Conservation (phyloP, 2,888 invertebrate species). For the Dasysyrphus albostriatus region DNA sequence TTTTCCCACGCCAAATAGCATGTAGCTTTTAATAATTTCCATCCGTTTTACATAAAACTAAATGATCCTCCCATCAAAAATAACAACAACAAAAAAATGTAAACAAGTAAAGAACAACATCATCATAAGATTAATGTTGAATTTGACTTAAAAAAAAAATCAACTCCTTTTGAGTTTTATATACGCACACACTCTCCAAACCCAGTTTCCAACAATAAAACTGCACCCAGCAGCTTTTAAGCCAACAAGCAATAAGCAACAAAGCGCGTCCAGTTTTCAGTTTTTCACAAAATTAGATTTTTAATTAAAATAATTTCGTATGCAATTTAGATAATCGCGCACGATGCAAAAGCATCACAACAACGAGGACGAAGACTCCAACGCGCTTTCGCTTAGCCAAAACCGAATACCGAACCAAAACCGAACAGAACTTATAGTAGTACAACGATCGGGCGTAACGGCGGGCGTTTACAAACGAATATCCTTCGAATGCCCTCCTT, state of each 20-base stretch:
- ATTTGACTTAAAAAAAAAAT: constrained; percentile 32
- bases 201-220: constrained; percentile 1
- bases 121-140: constrained; percentile 70
- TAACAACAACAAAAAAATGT: not conserved
- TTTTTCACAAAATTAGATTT: constrained; percentile 82
- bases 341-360: constrained; percentile 70
- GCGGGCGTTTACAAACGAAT: constrained; percentile 76
- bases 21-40: constrained; percentile 58
- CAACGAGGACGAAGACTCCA: constrained; percentile 35
- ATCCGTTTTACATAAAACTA: constrained; percentile 74
- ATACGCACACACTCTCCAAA: not conserved
- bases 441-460: constrained; percentile 76
- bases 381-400: constrained; percentile 57
- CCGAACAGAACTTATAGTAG: constrained; percentile 34
- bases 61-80: constrained; percentile 46
- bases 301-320: constrained; percentile 84
- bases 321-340: constrained; percentile 84
- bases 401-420: not conserved
- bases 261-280: constrained; percentile 56
- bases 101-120: constrained; percentile 47
- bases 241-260: constrained; percentile 6
- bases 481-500: constrained; percentile 75
- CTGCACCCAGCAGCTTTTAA: constrained; percentile 20
- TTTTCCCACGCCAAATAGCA: constrained; percentile 65
- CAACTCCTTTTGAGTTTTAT: constrained; percentile 17